phyloP scores from a whole-genome alignment of 2,797 vertebrate species.

The Anas bernieri region DNA sequence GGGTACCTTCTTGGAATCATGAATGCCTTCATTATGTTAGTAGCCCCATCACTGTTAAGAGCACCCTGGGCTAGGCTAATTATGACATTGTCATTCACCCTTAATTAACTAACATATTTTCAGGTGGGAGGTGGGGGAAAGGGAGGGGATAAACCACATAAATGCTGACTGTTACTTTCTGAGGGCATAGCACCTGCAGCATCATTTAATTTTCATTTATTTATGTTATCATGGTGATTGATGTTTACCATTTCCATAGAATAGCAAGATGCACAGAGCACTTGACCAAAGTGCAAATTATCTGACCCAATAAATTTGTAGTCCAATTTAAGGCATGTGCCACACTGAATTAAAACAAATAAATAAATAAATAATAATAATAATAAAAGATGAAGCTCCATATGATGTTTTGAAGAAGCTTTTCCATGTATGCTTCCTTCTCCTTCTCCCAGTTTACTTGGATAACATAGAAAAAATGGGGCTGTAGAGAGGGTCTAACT shows the following conservation, averaged over 20 bases:
- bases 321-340: background rate
- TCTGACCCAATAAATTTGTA: background rate
- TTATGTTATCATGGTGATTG: background rate
- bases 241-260: background rate
- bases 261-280: background rate
- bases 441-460: background rate
- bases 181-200: background rate
- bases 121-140: background rate
- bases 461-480: background rate
- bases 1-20: background rate
- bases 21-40: background rate
- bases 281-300: background rate
- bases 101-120: background rate
- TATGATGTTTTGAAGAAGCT: background rate
- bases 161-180: background rate
- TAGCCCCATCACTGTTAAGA: background rate
- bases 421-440: background rate
- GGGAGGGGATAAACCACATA: background rate
- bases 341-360: background rate
- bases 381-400: background rate
- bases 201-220: conserved; percentile 12
- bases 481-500: background rate
- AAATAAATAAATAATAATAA: background rate
- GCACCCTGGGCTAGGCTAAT: background rate
- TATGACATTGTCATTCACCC: background rate